Evolutionary conservation across 2,797 vertebrate genomes (phyloP).

Genomic region (Octomys mimax): DNA sequence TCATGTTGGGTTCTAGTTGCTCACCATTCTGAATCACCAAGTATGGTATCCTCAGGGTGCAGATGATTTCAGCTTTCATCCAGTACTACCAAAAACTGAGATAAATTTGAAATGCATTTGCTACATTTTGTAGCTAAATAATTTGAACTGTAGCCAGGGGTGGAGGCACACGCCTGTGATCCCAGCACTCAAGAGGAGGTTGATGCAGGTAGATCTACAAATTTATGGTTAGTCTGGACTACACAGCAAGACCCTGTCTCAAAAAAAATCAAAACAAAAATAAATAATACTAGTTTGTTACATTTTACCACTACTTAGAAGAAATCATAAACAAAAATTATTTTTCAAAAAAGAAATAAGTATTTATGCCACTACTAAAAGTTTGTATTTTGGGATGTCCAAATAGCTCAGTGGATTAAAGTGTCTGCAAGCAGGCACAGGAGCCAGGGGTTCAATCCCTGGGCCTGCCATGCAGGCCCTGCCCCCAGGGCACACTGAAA

Average conservation of each 20-base stretch:
- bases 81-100: neutral
- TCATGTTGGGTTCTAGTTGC: constrained; percentile 38
- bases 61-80: neutral
- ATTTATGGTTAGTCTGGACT: neutral
- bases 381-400: neutral
- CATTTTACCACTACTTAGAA: neutral
- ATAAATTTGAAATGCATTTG: neutral
- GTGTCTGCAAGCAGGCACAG: too few relatives aligned
- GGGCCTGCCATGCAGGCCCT: too few relatives aligned
- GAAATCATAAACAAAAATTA: neutral
- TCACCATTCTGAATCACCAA: constrained; percentile 36
- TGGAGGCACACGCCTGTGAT: neutral
- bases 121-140: neutral
- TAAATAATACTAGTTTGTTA: neutral
- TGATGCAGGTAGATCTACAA: neutral
- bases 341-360: neutral
- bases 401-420: too few relatives aligned
- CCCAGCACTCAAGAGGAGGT: neutral
- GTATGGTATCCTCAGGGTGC: neutral
- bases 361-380: neutral
- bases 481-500: too few relatives aligned
- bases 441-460: too few relatives aligned
- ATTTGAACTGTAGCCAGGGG: neutral
- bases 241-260: neutral
- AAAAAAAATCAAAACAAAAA: neutral